Percentiles rank a stretch among this genome's conserved stretches.
Conservation (phyloP, 2,113 vertebrate genomes). For the Rhynchomys soricoides region DNA sequence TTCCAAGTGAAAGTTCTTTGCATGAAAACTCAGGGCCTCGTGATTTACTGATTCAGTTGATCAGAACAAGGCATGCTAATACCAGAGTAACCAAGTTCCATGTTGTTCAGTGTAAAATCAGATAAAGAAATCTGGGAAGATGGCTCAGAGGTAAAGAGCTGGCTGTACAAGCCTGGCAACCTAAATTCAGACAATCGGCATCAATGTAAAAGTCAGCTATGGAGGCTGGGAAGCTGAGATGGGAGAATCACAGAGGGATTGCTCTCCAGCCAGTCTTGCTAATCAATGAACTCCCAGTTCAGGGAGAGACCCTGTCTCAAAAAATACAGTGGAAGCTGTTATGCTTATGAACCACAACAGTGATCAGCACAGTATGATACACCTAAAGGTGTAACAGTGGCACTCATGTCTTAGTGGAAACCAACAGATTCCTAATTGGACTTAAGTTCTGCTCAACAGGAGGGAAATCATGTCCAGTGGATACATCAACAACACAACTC, state of each 20-base stretch:
- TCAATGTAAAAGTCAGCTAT: background rate
- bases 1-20: background rate
- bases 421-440: background rate
- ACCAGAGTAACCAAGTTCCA: background rate
- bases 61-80: conserved; percentile 29
- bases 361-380: background rate
- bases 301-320: background rate
- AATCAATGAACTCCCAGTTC: background rate
- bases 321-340: background rate
- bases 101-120: conserved; percentile 17
- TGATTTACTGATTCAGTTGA: conserved; percentile 3
- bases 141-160: background rate
- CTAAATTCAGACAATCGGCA: background rate
- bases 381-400: background rate
- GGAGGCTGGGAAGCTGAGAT: background rate
- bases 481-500: background rate
- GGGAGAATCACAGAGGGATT: background rate
- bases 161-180: background rate
- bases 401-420: background rate
- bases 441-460: background rate
- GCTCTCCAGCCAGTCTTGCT: background rate
- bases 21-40: background rate
- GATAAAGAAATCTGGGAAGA: background rate
- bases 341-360: background rate
- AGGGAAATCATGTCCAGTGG: too few species aligned